Percentiles rank a stretch among this genome's conserved stretches.
Evolutionary conservation across 2,888 invertebrate species (phyloP).

Genomic region (Tetheella fluctuosa): DNA sequence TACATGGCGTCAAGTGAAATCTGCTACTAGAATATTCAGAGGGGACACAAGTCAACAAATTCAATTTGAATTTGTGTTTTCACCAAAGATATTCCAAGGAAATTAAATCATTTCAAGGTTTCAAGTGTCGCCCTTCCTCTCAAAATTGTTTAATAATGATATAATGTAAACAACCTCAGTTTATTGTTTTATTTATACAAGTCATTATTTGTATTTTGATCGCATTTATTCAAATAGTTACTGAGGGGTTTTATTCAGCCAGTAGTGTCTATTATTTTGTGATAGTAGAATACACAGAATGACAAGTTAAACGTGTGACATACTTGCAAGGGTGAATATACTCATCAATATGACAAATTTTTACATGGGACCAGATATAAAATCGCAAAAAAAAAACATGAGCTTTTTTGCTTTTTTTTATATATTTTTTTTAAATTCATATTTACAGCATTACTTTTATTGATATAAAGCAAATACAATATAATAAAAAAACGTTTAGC

Average conservation of each 20-base stretch:
- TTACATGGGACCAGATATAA: no score
- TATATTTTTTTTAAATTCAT: no score
- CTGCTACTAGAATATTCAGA: slow-evolving; percentile 54
- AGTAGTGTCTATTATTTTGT: background rate
- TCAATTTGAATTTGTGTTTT: slow-evolving; percentile 58
- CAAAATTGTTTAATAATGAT: slow-evolving; percentile 43
- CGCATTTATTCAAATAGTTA: slow-evolving; percentile 16
- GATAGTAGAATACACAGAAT: no score
- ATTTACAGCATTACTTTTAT: no score
- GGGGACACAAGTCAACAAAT: slow-evolving; percentile 54
- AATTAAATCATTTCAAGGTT: slow-evolving; percentile 61
- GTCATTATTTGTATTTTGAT: slow-evolving; percentile 16
- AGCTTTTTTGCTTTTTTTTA: no score
- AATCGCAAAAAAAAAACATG: no score
- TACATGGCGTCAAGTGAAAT: slow-evolving; percentile 37
- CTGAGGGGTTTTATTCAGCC: background rate
- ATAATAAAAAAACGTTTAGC: no score
- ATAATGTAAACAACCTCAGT: slow-evolving; percentile 27
- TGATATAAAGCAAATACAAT: no score
- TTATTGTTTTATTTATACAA: slow-evolving; percentile 34
- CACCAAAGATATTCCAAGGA: slow-evolving; percentile 49
- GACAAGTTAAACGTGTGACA: no score
- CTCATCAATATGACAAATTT: no score
- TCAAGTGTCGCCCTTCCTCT: slow-evolving; percentile 42
- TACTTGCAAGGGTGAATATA: no score